These are phyloP conservation scores for Paramuricea clavata DNA, from an alignment of 92 coral and sea anemone species.

Conservation along the genomic window DNA sequence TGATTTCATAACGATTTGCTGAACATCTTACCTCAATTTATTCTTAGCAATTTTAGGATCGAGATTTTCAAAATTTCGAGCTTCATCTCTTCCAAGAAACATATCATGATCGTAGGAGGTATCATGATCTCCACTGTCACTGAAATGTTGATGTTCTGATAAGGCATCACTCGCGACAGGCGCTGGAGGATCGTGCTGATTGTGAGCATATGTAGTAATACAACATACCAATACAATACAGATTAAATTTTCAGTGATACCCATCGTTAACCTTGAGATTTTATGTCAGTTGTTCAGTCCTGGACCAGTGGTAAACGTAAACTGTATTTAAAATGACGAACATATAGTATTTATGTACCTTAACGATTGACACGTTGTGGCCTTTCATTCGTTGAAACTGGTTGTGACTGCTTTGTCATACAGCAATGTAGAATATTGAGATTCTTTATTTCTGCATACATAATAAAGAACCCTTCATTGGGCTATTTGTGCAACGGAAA, in stretches of 20 bases:
- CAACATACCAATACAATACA: background rate
- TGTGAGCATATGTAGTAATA: background rate
- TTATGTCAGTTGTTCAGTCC: background rate
- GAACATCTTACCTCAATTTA: conserved; percentile 25
- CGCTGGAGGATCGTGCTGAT: conserved; percentile 10
- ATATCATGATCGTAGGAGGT: conserved; percentile 36
- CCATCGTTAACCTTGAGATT: background rate
- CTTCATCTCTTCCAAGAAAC: conserved; percentile 41
- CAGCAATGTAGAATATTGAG: conserved; percentile 18
- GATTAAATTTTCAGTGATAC: background rate
- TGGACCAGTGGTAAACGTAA: background rate
- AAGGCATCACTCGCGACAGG: background rate
- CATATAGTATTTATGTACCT: background rate
- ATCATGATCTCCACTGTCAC: conserved; percentile 30
- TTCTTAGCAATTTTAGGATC: conserved; percentile 27
- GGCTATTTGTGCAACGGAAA: background rate
- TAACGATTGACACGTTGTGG: background rate
- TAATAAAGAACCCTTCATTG: background rate
- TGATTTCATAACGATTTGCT: background rate
- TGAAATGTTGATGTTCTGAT: conserved; percentile 37
- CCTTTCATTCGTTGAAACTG: conserved; percentile 36
- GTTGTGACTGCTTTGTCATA: background rate
- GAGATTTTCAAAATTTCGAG: conserved; percentile 13
- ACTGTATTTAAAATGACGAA: background rate
- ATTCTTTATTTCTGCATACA: background rate